Base-by-base conservation (phyloP, 2,888 invertebrate genomes). In the Ichneumoninae sp. region DNA sequence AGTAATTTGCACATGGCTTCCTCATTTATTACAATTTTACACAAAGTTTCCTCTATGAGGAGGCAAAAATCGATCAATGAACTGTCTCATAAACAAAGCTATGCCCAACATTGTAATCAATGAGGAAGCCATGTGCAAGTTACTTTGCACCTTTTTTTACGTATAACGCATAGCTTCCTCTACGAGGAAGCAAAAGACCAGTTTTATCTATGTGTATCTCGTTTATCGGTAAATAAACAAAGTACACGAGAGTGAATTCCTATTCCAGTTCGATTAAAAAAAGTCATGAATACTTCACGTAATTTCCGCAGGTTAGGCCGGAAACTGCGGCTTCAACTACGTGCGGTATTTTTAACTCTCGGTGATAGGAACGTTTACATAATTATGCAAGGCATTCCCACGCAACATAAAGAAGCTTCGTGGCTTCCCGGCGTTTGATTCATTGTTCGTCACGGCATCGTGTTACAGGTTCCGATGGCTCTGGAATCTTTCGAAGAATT, bases 351-450 rank as follows among this genome's bases (percentile, higher is more conserved):
- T 71, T 26, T 44, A 60, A n/a, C 54, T 40, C 22, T 71, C 19
- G 40, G 26, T 26, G 70, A 52, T 36, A 36, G 19, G 22, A 33
- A 54, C 10, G 22, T 60, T 60, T 60, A 30, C 60, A 30, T 72
- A 4, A 57, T 72, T 72, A 26, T 57, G 72, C 22, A 40, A 72
- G 40, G n/a, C 16, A 19, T 57, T 72, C 72, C 57, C 72, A 72
- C 57, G 72, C 72, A 19, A 4, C 57, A 44, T 16, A 44, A 57
- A 16, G 44, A 60, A 60, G 72, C 60, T 44, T 26, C 19, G 16
- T 16, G 4, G 3, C 13, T 60, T 3, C 26, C 44, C 13, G 71
- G 54, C 36, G 44, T 19, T 72, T 40, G 57, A 33, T 72, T 60
- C 40, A 60, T 60, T 60, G 57, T 13, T 16, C 36, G 54, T 22